phyloP scores from a whole-genome alignment of 2,888 invertebrate species.

The Pelosia muscerda region DNA sequence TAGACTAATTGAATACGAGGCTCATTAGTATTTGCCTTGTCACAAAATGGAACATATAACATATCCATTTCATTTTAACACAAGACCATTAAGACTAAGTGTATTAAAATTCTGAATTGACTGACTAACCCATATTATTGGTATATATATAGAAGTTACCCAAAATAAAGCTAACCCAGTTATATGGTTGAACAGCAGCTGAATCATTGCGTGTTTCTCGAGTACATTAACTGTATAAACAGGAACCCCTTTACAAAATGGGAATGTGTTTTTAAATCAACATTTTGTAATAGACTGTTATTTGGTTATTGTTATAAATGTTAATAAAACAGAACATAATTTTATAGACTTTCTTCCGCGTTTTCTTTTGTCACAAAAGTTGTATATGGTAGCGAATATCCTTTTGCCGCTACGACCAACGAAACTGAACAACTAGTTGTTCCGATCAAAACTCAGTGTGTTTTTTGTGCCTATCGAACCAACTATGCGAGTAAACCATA shows the following conservation, averaged over 20 bases:
- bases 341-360: no score
- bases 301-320: neutral
- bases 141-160: constrained; percentile 27
- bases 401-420: no score
- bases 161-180: constrained; percentile 21
- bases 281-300: neutral
- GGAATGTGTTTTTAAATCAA: constrained; percentile 10
- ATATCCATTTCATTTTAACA: neutral
- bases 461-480: no score
- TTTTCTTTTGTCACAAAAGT: no score
- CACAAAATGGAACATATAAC: no score
- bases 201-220: constrained; percentile 26
- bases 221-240: constrained; percentile 21
- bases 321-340: neutral
- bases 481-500: no score
- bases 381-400: no score
- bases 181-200: constrained; percentile 21
- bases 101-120: constrained; percentile 3
- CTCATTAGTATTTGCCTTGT: no score
- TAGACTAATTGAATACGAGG: no score
- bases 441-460: no score
- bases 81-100: constrained; percentile 5
- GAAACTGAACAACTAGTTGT: no score
- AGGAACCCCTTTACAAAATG: neutral
- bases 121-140: constrained; percentile 27